Conservation (phyloP, 1,140 invertebrate genomes). For the Orius insidiosus region DNA sequence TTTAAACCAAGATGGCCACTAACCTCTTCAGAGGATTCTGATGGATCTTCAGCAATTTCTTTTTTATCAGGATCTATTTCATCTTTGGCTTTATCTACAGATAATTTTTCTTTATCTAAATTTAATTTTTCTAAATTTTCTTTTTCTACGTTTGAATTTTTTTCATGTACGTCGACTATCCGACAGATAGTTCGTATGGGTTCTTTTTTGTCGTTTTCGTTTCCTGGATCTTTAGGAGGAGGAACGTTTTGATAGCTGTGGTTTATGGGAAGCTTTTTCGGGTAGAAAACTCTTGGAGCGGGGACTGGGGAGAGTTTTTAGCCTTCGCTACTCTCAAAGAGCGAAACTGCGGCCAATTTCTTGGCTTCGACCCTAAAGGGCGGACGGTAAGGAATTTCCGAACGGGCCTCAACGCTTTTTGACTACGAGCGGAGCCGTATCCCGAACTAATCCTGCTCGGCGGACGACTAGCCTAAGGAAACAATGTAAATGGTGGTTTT, state of each 20-base stretch:
- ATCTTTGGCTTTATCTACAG: too few relatives aligned
- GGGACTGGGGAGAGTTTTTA: conserved; percentile 22
- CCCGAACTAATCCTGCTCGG: conserved; percentile 36
- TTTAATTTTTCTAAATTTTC: too few relatives aligned
- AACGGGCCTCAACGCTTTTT: conserved; percentile 22
- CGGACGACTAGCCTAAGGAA: conserved; percentile 23
- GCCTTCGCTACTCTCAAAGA: conserved; percentile 14
- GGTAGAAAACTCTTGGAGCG: conserved; percentile 13
- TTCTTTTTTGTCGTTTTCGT: too few relatives aligned
- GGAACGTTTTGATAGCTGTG: conserved; percentile 36
- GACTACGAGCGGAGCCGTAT: conserved; percentile 40
- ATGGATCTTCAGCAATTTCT: too few relatives aligned
- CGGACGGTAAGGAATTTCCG: conserved; percentile 29
- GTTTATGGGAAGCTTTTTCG: conserved; percentile 25
- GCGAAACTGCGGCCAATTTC: conserved; percentile 20
- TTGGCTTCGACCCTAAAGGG: conserved; percentile 11
- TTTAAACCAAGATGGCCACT: too few relatives aligned
- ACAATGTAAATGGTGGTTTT: neutral
- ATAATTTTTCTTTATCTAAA: too few relatives aligned
- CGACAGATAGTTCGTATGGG: too few relatives aligned
- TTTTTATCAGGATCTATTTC: too few relatives aligned
- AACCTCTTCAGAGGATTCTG: too few relatives aligned
- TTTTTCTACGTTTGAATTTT: too few relatives aligned
- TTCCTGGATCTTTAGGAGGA: conserved; percentile 29
- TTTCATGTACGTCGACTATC: too few relatives aligned